A percentile compares a stretch with the other conserved stretches of the same genome.
Conservation (phyloP, 2,888 invertebrate species). For the Perizoma flavofasciatum region DNA sequence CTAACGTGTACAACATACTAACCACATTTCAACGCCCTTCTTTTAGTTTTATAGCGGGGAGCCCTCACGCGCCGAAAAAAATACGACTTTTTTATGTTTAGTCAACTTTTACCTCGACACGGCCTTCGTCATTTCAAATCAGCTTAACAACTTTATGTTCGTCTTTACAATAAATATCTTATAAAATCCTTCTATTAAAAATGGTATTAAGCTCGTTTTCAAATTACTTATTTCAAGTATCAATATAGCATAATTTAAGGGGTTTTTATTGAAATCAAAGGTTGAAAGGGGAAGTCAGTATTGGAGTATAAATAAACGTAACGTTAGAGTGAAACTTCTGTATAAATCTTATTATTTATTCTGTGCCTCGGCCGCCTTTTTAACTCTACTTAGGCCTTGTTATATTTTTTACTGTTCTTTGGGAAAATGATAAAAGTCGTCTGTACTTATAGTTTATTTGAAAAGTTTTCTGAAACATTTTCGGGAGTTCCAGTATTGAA, state of each 20-base stretch:
- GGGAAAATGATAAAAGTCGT: slow-evolving; percentile 36
- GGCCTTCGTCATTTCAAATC: not conserved
- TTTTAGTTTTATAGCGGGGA: slow-evolving; percentile 29
- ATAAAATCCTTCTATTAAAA: too few relatives aligned
- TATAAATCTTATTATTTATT: slow-evolving; percentile 2
- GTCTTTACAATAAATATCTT: too few relatives aligned
- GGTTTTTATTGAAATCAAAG: too few relatives aligned
- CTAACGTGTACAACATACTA: slow-evolving; percentile 21
- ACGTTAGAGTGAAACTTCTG: slow-evolving; percentile 1
- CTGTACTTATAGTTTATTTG: slow-evolving; percentile 34
- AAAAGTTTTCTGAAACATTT: slow-evolving; percentile 29
- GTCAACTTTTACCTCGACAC: slow-evolving; percentile 50
- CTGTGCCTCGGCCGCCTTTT: slow-evolving; percentile 34
- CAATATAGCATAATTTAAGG: too few relatives aligned
- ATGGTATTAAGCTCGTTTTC: not conserved
- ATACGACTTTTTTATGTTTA: slow-evolving; percentile 37
- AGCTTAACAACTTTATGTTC: too few relatives aligned
- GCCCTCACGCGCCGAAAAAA: slow-evolving; percentile 16
- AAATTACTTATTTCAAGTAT: not conserved
- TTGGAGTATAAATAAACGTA: too few relatives aligned
- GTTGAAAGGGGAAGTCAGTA: too few relatives aligned
- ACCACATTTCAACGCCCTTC: slow-evolving; percentile 12
- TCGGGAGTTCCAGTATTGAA: slow-evolving; percentile 25
- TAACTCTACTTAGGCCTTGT: slow-evolving; percentile 48
- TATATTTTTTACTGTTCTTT: slow-evolving; percentile 41